Base-by-base conservation (phyloP, 1,140 invertebrate genomes). In the Cyclina sinensis region DNA sequence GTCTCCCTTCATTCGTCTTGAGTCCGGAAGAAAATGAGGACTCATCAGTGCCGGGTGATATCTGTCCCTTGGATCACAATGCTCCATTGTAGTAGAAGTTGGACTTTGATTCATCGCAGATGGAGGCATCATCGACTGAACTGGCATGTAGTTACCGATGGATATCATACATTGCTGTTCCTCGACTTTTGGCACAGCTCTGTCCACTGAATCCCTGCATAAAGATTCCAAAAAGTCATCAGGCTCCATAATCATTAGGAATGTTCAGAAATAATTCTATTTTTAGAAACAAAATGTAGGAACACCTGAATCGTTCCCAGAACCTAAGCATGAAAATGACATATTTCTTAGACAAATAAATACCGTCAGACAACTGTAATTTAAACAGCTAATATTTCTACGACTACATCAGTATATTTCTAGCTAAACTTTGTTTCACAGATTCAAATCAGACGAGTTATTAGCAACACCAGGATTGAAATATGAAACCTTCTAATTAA, bases 111-210 rank as follows among this genome's bases (percentile, higher is more conserved):
- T 89, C 74, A 85, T 87, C 3, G 88, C 89, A 14, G 81, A n/a
- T 7, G 78, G 62, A 35, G 88, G 82, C 89, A 92, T 90, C 91
- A 92, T 90, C 12, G 90, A 85, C 16, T 87, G 89, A 35, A 91
- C 81, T 27, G 89, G 81, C 54, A 92, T 51, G 68, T 90, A 91
- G 70, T 76, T 82, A 7, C 74, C 84, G 46, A 65, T 78, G 4
- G 87, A 89, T 35, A 89, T 82, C 82, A 90, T 89, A 46, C 81
- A 88, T 14, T 62, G 51, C 30, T 48, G 59, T 0, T 81, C 73
- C 30, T 88, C 86, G 16, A 57, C 48, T 30, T 88, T 88, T 21
- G 27, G 27, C 37, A 16, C n/a, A 32, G 27, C 39, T 35, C 83
- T 74, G 21, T 78, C 86, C 5, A 57, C 18, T 9, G 62, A 30